Percentiles rank a stretch among this genome's conserved stretches.
phyloP scores from a whole-genome alignment of 2,797 vertebrate genomes.

The Sebastes iracundus region DNA sequence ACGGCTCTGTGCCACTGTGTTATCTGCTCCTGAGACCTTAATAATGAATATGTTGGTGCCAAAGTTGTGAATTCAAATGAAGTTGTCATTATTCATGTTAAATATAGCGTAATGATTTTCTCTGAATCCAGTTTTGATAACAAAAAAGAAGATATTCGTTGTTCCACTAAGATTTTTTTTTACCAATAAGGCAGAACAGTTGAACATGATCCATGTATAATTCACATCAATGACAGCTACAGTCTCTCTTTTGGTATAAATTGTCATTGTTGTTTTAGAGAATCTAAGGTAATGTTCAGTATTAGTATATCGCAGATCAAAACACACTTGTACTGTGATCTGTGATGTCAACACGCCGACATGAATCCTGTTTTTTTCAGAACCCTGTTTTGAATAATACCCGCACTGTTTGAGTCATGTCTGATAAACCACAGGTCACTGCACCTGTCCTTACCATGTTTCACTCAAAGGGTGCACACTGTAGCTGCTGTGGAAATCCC shows the following conservation, averaged over 20 bases:
- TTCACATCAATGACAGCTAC: not conserved
- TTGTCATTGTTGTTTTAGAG: not conserved
- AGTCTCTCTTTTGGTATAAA: not conserved
- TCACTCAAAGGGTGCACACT: slow-evolving; percentile 9
- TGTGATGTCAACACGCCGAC: not conserved
- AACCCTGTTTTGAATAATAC: slow-evolving; percentile 23
- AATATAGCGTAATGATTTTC: not conserved
- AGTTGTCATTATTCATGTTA: not conserved
- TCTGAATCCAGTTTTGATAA: not conserved
- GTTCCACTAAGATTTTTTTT: not conserved
- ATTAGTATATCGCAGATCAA: not conserved
- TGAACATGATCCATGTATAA: not conserved
- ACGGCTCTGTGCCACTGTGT: not conserved
- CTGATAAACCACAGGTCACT: slow-evolving; percentile 36
- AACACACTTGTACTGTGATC: not conserved
- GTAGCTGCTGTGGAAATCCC: slow-evolving; percentile 66
- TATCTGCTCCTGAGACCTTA: not conserved
- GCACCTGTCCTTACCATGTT: slow-evolving; percentile 53
- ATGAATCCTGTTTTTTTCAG: slow-evolving; percentile 8
- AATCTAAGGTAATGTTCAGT: not conserved
- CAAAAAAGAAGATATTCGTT: not conserved
- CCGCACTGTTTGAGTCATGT: slow-evolving; percentile 38
- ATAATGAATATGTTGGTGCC: not conserved
- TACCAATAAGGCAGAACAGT: not conserved
- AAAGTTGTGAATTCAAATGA: not conserved